A percentile compares a stretch with the other conserved stretches of the same genome.
Conservation (phyloP, 2,113 vertebrate genomes). For the Phyllostomus hastatus region DNA sequence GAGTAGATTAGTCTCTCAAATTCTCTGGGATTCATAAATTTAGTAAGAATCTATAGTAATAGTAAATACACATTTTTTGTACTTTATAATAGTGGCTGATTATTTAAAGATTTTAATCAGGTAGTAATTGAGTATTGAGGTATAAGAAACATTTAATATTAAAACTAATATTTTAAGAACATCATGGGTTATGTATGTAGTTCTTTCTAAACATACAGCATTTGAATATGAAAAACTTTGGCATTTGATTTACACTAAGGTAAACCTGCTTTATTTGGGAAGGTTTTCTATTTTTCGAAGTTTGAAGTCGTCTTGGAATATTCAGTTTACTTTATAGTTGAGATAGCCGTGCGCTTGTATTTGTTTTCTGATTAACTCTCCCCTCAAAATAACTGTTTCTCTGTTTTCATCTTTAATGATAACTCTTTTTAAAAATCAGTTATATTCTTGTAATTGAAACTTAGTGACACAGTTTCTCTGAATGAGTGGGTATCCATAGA, state of each 20-base stretch:
- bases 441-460: neutral
- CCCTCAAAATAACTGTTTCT: neutral
- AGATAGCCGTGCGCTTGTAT: neutral
- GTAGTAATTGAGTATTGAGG: neutral
- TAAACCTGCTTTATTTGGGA: neutral
- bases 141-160: neutral
- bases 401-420: conserved; percentile 5
- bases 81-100: neutral
- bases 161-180: neutral
- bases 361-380: conserved; percentile 14
- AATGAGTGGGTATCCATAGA: neutral
- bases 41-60: neutral
- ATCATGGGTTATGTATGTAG: neutral
- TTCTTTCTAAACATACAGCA: neutral
- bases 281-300: neutral
- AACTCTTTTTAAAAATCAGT: neutral
- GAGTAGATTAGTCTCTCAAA: neutral
- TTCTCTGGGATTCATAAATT: neutral
- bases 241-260: neutral
- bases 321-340: neutral
- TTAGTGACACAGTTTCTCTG: neutral
- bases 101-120: neutral
- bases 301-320: neutral
- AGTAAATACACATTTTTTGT: neutral
- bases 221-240: neutral